Conservation (phyloP, 1,140 invertebrate species). For the Solenopsis invicta region DNA sequence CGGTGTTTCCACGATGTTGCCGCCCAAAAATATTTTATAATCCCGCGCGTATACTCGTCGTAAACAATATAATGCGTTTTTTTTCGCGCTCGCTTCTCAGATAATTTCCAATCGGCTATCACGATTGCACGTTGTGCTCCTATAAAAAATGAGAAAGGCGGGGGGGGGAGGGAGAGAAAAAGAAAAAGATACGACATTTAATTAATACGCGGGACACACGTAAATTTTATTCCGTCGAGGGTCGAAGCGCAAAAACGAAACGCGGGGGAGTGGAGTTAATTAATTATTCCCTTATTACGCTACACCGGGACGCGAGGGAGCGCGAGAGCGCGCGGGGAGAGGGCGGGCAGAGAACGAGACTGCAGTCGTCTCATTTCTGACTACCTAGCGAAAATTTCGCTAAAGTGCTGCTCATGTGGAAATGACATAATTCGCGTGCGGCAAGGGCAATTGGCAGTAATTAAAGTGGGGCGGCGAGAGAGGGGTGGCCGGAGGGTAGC, state of each 20-base stretch:
- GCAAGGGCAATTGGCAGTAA: slow-evolving; percentile 85
- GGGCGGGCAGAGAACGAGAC: slow-evolving; percentile 49
- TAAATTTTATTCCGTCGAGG: slow-evolving; percentile 76
- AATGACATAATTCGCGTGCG: slow-evolving; percentile 86
- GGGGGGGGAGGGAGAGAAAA: not conserved
- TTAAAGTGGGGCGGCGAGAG: slow-evolving; percentile 81
- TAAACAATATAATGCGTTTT: not conserved
- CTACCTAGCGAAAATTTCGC: slow-evolving; percentile 77
- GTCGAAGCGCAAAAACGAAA: slow-evolving; percentile 75
- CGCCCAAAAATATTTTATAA: slow-evolving; percentile 27
- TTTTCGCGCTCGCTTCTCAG: not conserved
- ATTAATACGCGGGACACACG: slow-evolving; percentile 76
- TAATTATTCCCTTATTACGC: slow-evolving; percentile 79
- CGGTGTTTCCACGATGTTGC: not conserved
- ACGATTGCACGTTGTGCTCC: not conserved
- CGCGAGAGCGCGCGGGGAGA: not conserved
- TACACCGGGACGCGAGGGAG: slow-evolving; percentile 50
- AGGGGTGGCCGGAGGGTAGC: slow-evolving; percentile 59
- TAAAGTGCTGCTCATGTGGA: slow-evolving; percentile 79
- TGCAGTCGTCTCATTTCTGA: slow-evolving; percentile 75
- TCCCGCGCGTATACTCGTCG: no score
- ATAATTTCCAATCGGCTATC: slow-evolving; percentile 26
- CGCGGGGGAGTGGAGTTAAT: slow-evolving; percentile 75
- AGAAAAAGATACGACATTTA: slow-evolving; percentile 66
- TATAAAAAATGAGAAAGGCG: not conserved